These are phyloP conservation scores for Asobara japonica DNA, from an alignment of 1,140 invertebrate genomes.

Conservation along the genomic window DNA sequence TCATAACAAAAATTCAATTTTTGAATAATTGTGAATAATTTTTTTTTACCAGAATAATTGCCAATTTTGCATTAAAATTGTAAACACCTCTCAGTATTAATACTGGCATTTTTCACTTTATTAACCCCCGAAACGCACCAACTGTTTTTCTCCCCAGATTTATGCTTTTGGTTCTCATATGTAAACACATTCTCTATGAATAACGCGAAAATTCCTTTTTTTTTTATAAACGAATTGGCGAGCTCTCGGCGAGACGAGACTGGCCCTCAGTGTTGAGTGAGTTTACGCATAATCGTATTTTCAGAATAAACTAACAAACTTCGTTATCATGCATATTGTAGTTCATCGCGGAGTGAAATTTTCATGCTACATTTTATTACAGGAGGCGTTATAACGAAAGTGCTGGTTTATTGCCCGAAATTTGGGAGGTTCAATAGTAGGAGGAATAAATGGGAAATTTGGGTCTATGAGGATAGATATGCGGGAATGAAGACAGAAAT, in stretches of 20 bases:
- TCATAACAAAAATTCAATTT: too few relatives aligned
- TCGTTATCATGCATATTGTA: slow-evolving; percentile 38
- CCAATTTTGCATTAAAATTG: background rate
- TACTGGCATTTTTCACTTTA: background rate
- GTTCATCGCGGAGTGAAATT: slow-evolving; percentile 33
- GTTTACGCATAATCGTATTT: slow-evolving; percentile 35
- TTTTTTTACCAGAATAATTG: background rate
- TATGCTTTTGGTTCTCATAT: background rate
- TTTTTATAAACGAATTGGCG: slow-evolving; percentile 17
- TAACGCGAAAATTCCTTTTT: background rate
- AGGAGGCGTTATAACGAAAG: background rate
- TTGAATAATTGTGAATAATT: too few relatives aligned
- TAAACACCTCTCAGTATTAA: background rate
- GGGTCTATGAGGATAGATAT: background rate
- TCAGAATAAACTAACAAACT: slow-evolving; percentile 37
- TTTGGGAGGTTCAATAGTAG: background rate
- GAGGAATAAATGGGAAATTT: background rate
- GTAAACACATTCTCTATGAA: slow-evolving; percentile 1
- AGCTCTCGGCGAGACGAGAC: background rate
- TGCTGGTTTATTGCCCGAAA: slow-evolving; percentile 14
- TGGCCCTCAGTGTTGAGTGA: background rate
- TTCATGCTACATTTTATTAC: slow-evolving; percentile 15
- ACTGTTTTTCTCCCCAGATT: background rate
- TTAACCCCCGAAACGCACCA: background rate
- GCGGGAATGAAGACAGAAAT: too few relatives aligned